A percentile compares a stretch with the other conserved stretches of the same genome.
Conservation (phyloP, 1,140 invertebrate species). For the Samia ricini region DNA sequence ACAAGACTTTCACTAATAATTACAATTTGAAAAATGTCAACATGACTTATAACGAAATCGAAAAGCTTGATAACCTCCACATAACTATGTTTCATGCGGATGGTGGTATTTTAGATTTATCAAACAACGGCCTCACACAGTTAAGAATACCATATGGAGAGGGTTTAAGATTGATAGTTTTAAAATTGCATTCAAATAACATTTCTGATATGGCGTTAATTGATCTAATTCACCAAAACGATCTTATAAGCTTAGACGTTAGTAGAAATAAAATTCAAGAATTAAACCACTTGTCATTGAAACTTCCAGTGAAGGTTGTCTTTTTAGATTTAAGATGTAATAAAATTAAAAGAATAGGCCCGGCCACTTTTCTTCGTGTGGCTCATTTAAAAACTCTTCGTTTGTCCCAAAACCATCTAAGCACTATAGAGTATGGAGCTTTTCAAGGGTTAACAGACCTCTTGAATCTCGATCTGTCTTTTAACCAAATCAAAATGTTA, state of each 20-base stretch:
- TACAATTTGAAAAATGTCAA: slow-evolving; percentile 48
- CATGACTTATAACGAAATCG: slow-evolving; percentile 51
- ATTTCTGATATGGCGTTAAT: slow-evolving; percentile 43
- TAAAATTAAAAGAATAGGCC: slow-evolving; percentile 41
- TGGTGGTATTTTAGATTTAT: slow-evolving; percentile 55
- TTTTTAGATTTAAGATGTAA: slow-evolving; percentile 57
- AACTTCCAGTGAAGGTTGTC: slow-evolving; percentile 39
- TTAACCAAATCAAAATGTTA: slow-evolving; percentile 45
- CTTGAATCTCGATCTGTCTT: slow-evolving; percentile 51
- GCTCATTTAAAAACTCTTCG: slow-evolving; percentile 43
- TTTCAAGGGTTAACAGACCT: slow-evolving; percentile 48
- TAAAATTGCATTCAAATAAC: slow-evolving; percentile 52
- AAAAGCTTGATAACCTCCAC: slow-evolving; percentile 35
- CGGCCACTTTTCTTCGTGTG: slow-evolving; percentile 43
- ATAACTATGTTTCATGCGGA: slow-evolving; percentile 51
- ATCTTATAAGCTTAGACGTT: slow-evolving; percentile 45
- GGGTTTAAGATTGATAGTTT: slow-evolving; percentile 35
- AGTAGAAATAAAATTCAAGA: slow-evolving; percentile 47
- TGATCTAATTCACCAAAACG: slow-evolving; percentile 41
- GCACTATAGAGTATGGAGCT: slow-evolving; percentile 46
- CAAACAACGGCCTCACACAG: slow-evolving; percentile 48
- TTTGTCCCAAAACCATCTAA: slow-evolving; percentile 48
- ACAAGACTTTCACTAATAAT: slow-evolving; percentile 42
- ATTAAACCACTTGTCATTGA: slow-evolving; percentile 44
- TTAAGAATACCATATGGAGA: slow-evolving; percentile 48